Evolutionary conservation across 2,113 vertebrate genomes (phyloP), one percentile per base, ranked within the genome.

Genomic region (Neodon shergylaensis): DNA sequence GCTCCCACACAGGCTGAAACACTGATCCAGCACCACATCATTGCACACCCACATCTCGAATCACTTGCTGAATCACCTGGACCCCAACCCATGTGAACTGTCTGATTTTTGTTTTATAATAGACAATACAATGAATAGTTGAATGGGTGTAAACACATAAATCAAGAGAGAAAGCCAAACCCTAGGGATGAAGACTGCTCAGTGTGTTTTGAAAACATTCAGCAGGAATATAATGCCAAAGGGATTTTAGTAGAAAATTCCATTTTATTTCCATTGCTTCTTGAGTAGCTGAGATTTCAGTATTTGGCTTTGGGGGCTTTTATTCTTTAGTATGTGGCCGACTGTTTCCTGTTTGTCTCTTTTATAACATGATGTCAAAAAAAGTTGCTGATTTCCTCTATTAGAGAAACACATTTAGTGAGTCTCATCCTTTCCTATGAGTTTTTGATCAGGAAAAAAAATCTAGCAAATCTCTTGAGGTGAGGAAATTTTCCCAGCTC

Each of bases 201-300:
- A 10, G 31, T 47, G 52, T 97, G 74, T 96, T 97, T 97, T 96
- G 94, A 96, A 96, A 97, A 95, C 63, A 94, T 72, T 78, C 88
- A 92, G 66, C 28, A 92, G 78, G 77, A 96, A 94, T 83, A 83
- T 44, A 92, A 92, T 83, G 66, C 76, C 93, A 94, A 90, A 89
- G 77, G 76, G 77, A 95, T 96, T 96, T 96, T 72, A 92, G 24
- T 83, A 95, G 93, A 95, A 96, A 96, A 84, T 70, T 94, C 9
- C 61, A 90, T 94, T 96, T 92, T 92, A 77, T 78, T 96, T 84
- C 47, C 49, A 47, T 74, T 73, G 73, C 93, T 97, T 95, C 94
- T 95, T 96, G 95, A 94, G 88, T 92, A 97, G 96, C 96, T 88
- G 68, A 78, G 88, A 85, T 74, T 82, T 95, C 96, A 97, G 96